A percentile compares a stretch with the other conserved stretches of the same genome.
Evolutionary conservation across 2,888 invertebrate species (phyloP).

Genomic region (Drosophila infuscata): DNA sequence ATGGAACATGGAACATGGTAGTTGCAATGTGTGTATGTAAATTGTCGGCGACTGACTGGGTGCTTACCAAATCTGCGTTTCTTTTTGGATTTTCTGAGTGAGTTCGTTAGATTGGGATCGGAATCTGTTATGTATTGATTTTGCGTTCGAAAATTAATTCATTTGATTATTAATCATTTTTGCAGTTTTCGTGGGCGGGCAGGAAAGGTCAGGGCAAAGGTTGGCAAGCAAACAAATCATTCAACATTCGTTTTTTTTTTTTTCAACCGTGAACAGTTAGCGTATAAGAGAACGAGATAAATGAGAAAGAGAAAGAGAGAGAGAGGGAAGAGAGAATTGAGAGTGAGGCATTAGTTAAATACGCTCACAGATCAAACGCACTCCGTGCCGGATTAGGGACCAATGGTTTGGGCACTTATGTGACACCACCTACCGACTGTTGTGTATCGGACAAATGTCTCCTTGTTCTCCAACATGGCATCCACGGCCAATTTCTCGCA

Average conservation of each 20-base stretch:
- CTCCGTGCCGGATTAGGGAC: constrained; percentile 8
- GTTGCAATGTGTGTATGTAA: constrained; percentile 27
- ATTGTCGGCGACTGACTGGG: constrained; percentile 36
- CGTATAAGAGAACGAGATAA: constrained; percentile 60
- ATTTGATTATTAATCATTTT: constrained; percentile 39
- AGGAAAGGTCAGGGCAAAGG: constrained; percentile 15
- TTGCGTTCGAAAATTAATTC: constrained; percentile 50
- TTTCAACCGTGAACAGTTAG: constrained; percentile 28
- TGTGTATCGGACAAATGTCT: constrained; percentile 97
- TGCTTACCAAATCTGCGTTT: constrained; percentile 85
- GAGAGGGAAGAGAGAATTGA: constrained; percentile 32
- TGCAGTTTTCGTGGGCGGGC: constrained; percentile 21
- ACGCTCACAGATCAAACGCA: constrained; percentile 15
- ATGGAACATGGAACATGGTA: constrained; percentile 11
- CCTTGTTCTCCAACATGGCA: constrained; percentile 98
- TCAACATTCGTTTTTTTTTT: constrained; percentile 31
- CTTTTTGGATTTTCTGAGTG: constrained; percentile 85
- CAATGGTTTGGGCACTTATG: constrained; percentile 21
- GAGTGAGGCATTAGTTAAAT: constrained; percentile 24
- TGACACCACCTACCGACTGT: constrained; percentile 93
- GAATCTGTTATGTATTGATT: constrained; percentile 74
- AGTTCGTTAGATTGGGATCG: constrained; percentile 84
- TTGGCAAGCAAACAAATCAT: constrained; percentile 53
- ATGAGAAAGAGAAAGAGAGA: constrained; percentile 32
- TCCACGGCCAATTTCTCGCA: constrained; percentile 99